These are phyloP conservation scores for Dipodomys spectabilis DNA, from an alignment of 2,113 vertebrate species.

Conservation along the genomic window DNA sequence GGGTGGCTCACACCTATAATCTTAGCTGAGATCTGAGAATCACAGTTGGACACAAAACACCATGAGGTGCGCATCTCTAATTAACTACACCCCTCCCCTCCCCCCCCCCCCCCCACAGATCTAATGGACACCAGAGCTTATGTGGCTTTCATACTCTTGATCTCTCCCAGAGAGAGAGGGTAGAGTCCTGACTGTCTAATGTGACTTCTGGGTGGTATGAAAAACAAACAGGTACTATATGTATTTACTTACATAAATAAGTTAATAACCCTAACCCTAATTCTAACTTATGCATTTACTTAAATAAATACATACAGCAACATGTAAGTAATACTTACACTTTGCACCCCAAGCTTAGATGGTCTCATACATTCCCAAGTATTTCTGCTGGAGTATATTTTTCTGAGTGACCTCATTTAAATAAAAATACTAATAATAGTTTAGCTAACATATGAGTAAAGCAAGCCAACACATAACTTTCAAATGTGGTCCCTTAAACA, in stretches of 20 bases:
- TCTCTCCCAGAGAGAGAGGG: background rate
- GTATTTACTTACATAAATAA: too few relatives aligned
- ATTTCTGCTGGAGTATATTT: background rate
- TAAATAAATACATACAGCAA: background rate
- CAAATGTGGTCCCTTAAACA: background rate
- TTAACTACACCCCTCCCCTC: too few relatives aligned
- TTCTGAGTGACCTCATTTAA: background rate
- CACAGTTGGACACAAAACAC: too few relatives aligned
- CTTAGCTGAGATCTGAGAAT: too few relatives aligned
- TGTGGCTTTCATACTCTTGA: rapidly evolving
- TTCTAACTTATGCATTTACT: too few relatives aligned
- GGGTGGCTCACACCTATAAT: too few relatives aligned
- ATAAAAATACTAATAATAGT: background rate
- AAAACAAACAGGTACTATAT: background rate
- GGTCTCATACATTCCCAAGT: background rate
- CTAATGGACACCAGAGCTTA: too few relatives aligned
- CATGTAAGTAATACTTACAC: background rate
- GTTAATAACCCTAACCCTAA: too few relatives aligned
- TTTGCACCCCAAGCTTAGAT: background rate
- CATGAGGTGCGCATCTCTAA: too few relatives aligned
- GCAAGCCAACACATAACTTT: background rate
- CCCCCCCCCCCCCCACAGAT: too few relatives aligned
- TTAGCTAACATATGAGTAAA: background rate
- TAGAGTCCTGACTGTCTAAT: background rate
- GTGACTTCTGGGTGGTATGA: too few relatives aligned